A percentile compares a stretch with the other conserved stretches of the same genome.
These are phyloP conservation scores for Acronicta leporina DNA, from an alignment of 2,888 invertebrate species.

Conservation along the genomic window DNA sequence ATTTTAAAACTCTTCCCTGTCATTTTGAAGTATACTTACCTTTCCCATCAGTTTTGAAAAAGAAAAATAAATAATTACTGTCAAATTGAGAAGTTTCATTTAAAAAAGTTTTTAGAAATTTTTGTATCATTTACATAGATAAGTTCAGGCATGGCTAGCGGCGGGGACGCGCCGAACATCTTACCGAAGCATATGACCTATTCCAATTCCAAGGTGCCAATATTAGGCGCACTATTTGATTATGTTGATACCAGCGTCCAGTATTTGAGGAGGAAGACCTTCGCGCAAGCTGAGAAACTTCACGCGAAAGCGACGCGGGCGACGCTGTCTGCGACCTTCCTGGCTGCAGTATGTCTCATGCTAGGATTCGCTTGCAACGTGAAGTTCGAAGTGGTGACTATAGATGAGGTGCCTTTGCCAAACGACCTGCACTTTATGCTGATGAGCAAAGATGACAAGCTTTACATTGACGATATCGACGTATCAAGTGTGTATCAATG, in stretches of 20 bases:
- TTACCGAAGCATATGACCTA: constrained; percentile 73
- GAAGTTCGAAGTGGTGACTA: constrained; percentile 81
- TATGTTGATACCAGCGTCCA: constrained; percentile 75
- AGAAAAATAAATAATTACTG: constrained; percentile 23
- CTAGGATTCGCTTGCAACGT: constrained; percentile 77
- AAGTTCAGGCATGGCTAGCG: constrained; percentile 41
- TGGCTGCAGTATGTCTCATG: constrained; percentile 71
- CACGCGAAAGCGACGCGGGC: constrained; percentile 64
- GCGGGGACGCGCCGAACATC: constrained; percentile 51
- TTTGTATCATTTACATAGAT: constrained; percentile 40
- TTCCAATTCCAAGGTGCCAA: constrained; percentile 73
- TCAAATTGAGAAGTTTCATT: constrained; percentile 53
- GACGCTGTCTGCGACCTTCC: constrained; percentile 71
- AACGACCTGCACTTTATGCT: constrained; percentile 80
- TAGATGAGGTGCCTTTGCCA: constrained; percentile 70
- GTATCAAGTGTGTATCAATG: constrained; percentile 72
- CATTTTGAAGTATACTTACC: neutral
- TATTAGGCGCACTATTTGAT: constrained; percentile 78
- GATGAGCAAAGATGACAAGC: constrained; percentile 78
- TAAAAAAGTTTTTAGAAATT: constrained; percentile 37
- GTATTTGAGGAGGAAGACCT: constrained; percentile 69
- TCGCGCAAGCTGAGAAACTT: constrained; percentile 71
- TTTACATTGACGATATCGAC: constrained; percentile 83
- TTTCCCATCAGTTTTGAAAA: neutral
- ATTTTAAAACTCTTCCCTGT: constrained; percentile 10